phyloP scores from a whole-genome alignment of 2,797 vertebrate genomes.

The Salmo trutta region DNA sequence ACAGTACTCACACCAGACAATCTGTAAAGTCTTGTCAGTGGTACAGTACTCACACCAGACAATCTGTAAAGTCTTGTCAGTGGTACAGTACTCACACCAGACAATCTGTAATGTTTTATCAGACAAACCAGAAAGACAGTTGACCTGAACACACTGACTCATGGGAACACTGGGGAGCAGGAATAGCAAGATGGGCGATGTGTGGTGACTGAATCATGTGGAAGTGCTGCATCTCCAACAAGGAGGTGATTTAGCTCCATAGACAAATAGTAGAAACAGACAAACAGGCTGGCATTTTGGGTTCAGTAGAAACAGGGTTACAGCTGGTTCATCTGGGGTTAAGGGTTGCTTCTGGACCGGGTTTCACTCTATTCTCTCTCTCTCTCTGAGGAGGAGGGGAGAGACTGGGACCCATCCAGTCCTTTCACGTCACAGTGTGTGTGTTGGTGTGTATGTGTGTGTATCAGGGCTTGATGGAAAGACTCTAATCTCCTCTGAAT shows the following conservation, averaged over 20 bases:
- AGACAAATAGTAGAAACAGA: slow-evolving; percentile 33
- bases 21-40: slow-evolving; percentile 58
- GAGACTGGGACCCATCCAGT: not conserved
- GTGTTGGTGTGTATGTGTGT: slow-evolving; percentile 54
- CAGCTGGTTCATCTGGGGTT: not conserved
- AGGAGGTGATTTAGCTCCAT: slow-evolving; percentile 46
- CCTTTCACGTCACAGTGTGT: slow-evolving; percentile 11
- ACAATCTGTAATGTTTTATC: not conserved
- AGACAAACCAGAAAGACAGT: not conserved
- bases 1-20: too few relatives aligned
- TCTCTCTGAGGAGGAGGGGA: not conserved
- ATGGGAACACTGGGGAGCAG: slow-evolving; percentile 39
- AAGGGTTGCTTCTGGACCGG: not conserved
- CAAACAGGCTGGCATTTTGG: not conserved
- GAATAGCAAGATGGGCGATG: slow-evolving; percentile 63
- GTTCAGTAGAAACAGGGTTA: not conserved
- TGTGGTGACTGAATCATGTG: slow-evolving; percentile 28
- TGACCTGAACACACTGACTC: not conserved
- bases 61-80: slow-evolving; percentile 61
- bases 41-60: slow-evolving; percentile 13
- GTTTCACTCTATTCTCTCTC: slow-evolving; percentile 7
- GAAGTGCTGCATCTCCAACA: slow-evolving; percentile 20
- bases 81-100: slow-evolving; percentile 17
- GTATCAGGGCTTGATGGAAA: slow-evolving; percentile 18
- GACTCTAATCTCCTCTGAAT: slow-evolving; percentile 29